Base-by-base conservation (phyloP, 2,888 invertebrate genomes). In the Caenorhabditis sp. region DNA sequence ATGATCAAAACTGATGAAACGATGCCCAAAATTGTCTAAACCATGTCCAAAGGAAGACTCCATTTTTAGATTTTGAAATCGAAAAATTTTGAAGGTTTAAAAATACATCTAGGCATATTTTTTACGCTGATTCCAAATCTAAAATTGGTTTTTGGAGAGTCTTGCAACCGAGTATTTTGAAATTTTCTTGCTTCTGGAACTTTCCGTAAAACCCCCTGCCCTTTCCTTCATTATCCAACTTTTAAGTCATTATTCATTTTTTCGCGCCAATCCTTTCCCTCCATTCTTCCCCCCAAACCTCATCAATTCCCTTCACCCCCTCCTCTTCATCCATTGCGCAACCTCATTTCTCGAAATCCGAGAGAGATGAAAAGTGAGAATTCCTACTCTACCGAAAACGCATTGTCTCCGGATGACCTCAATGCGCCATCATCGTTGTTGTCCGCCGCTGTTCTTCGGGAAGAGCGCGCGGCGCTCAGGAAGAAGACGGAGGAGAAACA, bases 371-470 rank as follows among this genome's bases (percentile, higher is more conserved):
- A 61, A 63, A 74, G 74, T 47, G 59, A 66, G 66, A 66, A 66
- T 16, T 66, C 38, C 38, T 38, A 19, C 22, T 38, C 22, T 38
- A 19, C 22, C 22, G 19, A 14, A 44, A 6, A 19, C 22, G 35
- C 35, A 35, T 59, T 38, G 38, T 59, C 61, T 61, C 61, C 61
- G 61, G 61, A 61, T 61, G 61, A 61, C 61, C 61, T 61, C 61
- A 61, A 22, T 61, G 61, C 61, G 59, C 59, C 59, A n/a, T n/a
- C 58, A 12, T 16, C 41, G 38, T 16, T 58, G 59, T 38, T 38
- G 59, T 59, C 16, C 19, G 35, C 38, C 4, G 22, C 54, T 24
- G 54, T 54, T 38, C 59, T 58, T 35, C 56, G 56, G 28, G n/a
- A 35, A 58, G 26, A 26, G 54, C 5, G 22, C 19, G 26, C 26